Base-by-base conservation (phyloP, 2,888 invertebrate genomes). In the Caradrina clavipalpis region DNA sequence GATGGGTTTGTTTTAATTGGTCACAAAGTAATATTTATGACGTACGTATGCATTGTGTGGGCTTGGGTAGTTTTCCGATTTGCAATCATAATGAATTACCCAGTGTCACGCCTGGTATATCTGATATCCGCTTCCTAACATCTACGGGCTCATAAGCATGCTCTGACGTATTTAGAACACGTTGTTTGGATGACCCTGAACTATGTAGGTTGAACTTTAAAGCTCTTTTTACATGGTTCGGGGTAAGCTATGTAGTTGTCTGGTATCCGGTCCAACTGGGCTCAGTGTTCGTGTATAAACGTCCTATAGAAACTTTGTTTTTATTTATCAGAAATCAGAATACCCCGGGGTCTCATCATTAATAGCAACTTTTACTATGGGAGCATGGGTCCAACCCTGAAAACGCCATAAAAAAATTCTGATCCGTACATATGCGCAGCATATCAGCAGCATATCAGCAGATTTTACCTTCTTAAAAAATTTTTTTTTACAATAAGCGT, bases 61-160 rank as follows among this genome's bases (percentile, higher is more conserved):
- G 58, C 78, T 39, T 71, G 13, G 22, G 78, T 58, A 64, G 19
- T 72, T 72, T 72, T 78, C 74, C 78, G 47, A 78, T 64, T 47
- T 51, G 31, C 39, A 55, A 61, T 60, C 15, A 26, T 35, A 42
- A 45, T 54, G 49, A 73, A 62, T 54, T n/a, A 59, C 31, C 51
- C 31, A 55, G 8, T 55, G 47, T 59, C 50, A 59, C 55, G n/a
- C n/a, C 17, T 35, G n/a, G 21, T 22, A 59, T 39, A 55, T 45
- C 21, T 76, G 35, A 60, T 60, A 70, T 59, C 71, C 71, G 50
- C 26, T 60, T 47, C 13, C 11, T 22, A 56, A 55, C n/a, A 56
- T 69, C 35, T 45, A 35, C 19, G 50, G 26, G 8, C n/a, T n/a
- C 31, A 15, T n/a, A 6, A 39, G 17, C 11, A 47, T 50, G 11